Conservation (phyloP, 2,113 vertebrate species). For the Brienomyrus brachyistius region DNA sequence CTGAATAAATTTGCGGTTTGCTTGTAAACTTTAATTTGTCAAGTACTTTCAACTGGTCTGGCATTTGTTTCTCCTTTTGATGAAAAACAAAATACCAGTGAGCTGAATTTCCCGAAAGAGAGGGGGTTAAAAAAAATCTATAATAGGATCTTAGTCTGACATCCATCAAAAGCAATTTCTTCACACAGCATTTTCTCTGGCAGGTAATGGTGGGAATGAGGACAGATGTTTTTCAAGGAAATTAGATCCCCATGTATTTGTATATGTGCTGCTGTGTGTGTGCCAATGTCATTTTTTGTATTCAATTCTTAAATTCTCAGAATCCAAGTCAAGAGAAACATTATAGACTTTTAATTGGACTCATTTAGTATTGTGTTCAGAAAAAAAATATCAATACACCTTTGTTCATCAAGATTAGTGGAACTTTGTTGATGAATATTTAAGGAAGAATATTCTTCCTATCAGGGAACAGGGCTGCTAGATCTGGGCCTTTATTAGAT, state of each 20-base stretch:
- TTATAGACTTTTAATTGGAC: background rate
- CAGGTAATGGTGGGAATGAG: constrained; percentile 29
- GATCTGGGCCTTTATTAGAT: background rate
- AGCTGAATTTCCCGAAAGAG: background rate
- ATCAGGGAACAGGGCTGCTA: background rate
- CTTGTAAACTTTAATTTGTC: background rate
- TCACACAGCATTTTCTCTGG: background rate
- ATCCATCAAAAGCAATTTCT: constrained; percentile 7
- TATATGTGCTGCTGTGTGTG: constrained; percentile 14
- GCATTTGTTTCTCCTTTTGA: background rate
- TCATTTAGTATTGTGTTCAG: background rate
- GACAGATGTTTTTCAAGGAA: constrained; percentile 34
- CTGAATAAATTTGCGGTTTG: background rate
- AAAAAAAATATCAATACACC: background rate
- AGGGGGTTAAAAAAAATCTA: background rate
- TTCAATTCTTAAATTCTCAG: background rate
- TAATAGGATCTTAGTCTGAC: constrained; percentile 12
- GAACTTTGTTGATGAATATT: background rate
- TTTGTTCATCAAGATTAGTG: background rate
- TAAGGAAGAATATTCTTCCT: background rate
- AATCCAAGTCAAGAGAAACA: background rate
- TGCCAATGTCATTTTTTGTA: constrained; percentile 28
- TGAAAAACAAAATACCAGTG: background rate
- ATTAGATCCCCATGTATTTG: background rate
- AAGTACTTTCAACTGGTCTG: background rate